Percentiles rank a stretch among this genome's conserved stretches.
These are phyloP conservation scores for Eumerus sabulonum DNA, from an alignment of 2,888 invertebrate species.

Conservation along the genomic window DNA sequence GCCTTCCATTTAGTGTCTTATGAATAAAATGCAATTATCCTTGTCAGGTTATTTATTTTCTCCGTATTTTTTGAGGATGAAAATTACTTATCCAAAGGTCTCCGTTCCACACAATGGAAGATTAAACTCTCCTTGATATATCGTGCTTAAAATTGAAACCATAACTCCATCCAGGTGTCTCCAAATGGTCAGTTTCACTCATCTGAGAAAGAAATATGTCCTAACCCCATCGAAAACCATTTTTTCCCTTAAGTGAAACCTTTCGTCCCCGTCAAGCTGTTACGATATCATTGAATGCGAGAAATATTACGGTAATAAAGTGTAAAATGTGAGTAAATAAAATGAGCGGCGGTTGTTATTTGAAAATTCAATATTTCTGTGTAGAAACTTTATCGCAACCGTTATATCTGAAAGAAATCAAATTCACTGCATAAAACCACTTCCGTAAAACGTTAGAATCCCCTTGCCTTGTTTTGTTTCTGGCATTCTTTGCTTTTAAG, in stretches of 20 bases:
- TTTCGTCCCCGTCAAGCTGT: background rate
- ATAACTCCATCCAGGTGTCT: conserved; percentile 25
- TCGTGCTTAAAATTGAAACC: conserved; percentile 8
- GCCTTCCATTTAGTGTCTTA: too few relatives aligned
- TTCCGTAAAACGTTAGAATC: conserved; percentile 35
- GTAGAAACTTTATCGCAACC: conserved; percentile 20
- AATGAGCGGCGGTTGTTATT: conserved; percentile 30
- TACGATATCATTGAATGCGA: background rate
- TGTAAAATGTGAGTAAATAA: conserved; percentile 44
- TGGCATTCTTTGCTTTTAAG: background rate
- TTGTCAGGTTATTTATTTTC: too few relatives aligned
- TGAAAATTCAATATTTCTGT: conserved; percentile 46
- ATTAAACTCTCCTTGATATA: background rate
- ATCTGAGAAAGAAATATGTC: conserved; percentile 4
- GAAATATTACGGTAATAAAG: conserved; percentile 34
- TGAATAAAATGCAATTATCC: too few relatives aligned
- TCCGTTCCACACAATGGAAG: too few relatives aligned
- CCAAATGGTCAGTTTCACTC: conserved; percentile 12
- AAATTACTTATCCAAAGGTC: too few relatives aligned
- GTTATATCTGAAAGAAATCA: conserved; percentile 41
- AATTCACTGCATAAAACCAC: conserved; percentile 53
- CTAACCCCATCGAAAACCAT: conserved; percentile 15
- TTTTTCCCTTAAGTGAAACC: conserved; percentile 12
- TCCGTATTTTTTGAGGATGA: too few relatives aligned
- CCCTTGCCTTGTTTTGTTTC: background rate